phyloP scores from a whole-genome alignment of 1,140 invertebrate genomes.

The Vanessa tameamea region DNA sequence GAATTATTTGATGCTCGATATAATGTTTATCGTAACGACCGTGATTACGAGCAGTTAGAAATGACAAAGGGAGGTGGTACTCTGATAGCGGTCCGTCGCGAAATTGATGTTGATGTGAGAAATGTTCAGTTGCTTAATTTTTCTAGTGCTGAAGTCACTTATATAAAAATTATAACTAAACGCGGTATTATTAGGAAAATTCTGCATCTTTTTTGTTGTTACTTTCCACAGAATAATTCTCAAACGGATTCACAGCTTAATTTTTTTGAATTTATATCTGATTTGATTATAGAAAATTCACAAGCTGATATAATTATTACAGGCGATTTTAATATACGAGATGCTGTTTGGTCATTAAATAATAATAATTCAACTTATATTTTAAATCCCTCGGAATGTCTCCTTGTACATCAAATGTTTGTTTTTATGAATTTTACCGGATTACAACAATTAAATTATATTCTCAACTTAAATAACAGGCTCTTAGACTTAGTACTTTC shows the following conservation, averaged over 20 bases:
- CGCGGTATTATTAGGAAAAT: background rate
- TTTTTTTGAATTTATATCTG: slow-evolving; percentile 24
- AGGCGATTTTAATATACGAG: slow-evolving; percentile 8
- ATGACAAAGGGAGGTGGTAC: slow-evolving; percentile 5
- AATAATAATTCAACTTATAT: background rate
- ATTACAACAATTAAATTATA: slow-evolving; percentile 7
- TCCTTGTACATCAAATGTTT: slow-evolving; percentile 6
- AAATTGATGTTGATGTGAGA: slow-evolving; percentile 12
- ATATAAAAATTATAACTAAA: slow-evolving; percentile 9
- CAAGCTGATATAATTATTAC: background rate
- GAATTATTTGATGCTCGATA: slow-evolving; percentile 26
- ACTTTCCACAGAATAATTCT: slow-evolving; percentile 12
- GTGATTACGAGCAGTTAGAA: background rate
- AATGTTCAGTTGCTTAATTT: slow-evolving; percentile 4
- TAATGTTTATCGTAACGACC: background rate
- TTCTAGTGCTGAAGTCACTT: slow-evolving; percentile 7
- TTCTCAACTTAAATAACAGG: slow-evolving; percentile 2
- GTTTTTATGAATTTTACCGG: slow-evolving; percentile 20
- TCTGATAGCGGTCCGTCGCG: slow-evolving; percentile 8
- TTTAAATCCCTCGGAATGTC: background rate
- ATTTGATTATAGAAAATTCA: slow-evolving; percentile 6
- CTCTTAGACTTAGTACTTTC: slow-evolving; percentile 1
- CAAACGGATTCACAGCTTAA: slow-evolving; percentile 9
- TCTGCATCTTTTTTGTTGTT: slow-evolving; percentile 14
- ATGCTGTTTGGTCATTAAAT: slow-evolving; percentile 6